Base-by-base conservation (phyloP, 2,797 vertebrate genomes). In the Kryptolebias ocellatus region DNA sequence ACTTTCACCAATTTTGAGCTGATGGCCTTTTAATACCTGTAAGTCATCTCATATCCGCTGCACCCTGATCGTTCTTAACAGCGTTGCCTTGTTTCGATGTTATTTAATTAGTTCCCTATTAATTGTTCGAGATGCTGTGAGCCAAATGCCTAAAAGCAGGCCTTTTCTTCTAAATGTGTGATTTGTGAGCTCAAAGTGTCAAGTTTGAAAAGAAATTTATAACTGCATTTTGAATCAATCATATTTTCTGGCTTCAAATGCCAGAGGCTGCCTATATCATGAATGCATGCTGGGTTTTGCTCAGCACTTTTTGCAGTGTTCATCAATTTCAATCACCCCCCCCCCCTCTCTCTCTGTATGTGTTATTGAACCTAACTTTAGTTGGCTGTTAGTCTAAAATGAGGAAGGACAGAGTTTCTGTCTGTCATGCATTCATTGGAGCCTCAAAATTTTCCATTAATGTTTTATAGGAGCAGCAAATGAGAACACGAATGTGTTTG, bases 91-190 rank as follows among this genome's bases (percentile, higher is more conserved):
- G 70, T 83, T 78, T 75, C 52, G 29, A 18, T 59, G 10, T 85
- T 87, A 67, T 63, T 60, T 80, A 87, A 85, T 57, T 44, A 73
- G 53, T 69, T 78, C 76, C 51, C 56, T 42, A 51, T 75, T 72
- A 58, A 72, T 70, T 70, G 50, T 76, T 20, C 2, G 14, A 34
- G 31, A 34, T 12, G 4, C 20, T 60, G 8, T 47, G 50, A 63
- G 58, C 5, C 9, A n/a, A 37, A 45, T 64, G 80, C 24, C 39
- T n/a, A 45, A 54, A 72, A 66, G 9, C 12, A 62, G 54, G 37
- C 44, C 14, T 64, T 47, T 63, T 17, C 3, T 24, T 53, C 24
- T 31, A 14, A 3, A 42, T 12, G 14, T 42, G 37, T 39, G 37
- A 12, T 42, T 42, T 68, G 37, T 24, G 2, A 45, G 28, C 34